phyloP scores from a whole-genome alignment of 2,797 vertebrate genomes.

The Telmatherina bonti region DNA sequence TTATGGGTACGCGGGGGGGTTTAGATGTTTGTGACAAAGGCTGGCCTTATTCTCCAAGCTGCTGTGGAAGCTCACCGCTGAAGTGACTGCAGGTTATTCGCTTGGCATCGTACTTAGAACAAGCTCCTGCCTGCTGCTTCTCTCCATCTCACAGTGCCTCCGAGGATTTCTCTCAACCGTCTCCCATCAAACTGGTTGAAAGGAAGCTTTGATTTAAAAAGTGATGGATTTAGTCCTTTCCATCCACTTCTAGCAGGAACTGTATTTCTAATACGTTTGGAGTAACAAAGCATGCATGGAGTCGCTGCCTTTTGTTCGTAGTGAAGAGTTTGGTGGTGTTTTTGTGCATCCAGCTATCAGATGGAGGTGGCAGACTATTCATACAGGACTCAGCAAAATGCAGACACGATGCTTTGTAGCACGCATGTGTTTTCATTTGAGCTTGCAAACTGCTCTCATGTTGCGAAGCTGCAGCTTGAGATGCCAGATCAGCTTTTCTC shows the following conservation, averaged over 20 bases:
- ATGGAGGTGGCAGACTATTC: not conserved
- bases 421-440: slow-evolving; percentile 37
- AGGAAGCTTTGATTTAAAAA: not conserved
- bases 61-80: slow-evolving; percentile 11
- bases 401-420: slow-evolving; percentile 40
- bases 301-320: not conserved
- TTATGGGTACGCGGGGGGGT: not conserved
- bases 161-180: slow-evolving; percentile 18
- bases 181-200: slow-evolving; percentile 24
- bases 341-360: slow-evolving; percentile 5
- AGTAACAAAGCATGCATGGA: not conserved
- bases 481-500: no score
- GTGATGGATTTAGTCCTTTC: slow-evolving; percentile 1
- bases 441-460: slow-evolving; percentile 36
- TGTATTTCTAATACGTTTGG: not conserved
- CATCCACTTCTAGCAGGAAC: not conserved
- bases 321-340: not conserved
- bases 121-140: slow-evolving; percentile 53
- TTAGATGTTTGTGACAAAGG: slow-evolving; percentile 13
- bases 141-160: slow-evolving; percentile 20
- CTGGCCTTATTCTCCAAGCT: slow-evolving; percentile 16
- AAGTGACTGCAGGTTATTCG: slow-evolving; percentile 21
- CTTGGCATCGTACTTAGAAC: slow-evolving; percentile 52
- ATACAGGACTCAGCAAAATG: slow-evolving; percentile 11
- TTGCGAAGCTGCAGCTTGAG: slow-evolving; percentile 20